Base-by-base conservation (phyloP, 2,888 invertebrate species). In the Branchipolynoe longqiensis region DNA sequence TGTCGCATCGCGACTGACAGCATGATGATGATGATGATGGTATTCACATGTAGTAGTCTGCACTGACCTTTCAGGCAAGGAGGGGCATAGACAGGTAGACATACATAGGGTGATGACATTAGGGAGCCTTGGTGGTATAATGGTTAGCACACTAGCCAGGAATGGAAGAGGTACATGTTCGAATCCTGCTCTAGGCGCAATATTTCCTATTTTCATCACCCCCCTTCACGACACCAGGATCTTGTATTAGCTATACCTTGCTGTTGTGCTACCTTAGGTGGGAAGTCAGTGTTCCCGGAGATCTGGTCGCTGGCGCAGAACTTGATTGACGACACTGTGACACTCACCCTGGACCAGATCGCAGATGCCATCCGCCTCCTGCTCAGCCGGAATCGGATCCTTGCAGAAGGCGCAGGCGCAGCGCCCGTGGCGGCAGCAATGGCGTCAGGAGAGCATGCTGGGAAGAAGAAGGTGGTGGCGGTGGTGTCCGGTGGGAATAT, bases 401-500 rank as follows among this genome's bases (percentile, higher is more conserved):
- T 92, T 18, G 91, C 92, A 25, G 93, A 93, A 86, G 93, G 93
- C 0, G 93, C 92, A 0, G 92, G 92, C 4, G 93, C 92, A 22
- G 87, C 88, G 2, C 90, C 92, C 1, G 89, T 92, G 6, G 87
- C 92, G n/a, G 90, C 91, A 40, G 91, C 90, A 31, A 86, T 89
- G 18, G n/a, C n/a, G n/a, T 59, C 88, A 54, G 78, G 48, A 41
- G 64, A 87, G n/a, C 48, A 86, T 28, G 12, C 36, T 36, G 48
- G 88, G 12, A 90, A 90, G 59, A 86, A 87, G 82, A 92, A 91
- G 36, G 90, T 92, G 36, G 93, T 92, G 18, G 92, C 92, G 86
- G 89, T 93, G 8, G 87, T 93, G 31, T 92, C 93, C 4, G 93
- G 93, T n/a, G 92, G 92, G 6, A 92, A 92, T 87, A 92, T 93